phyloP scores from a whole-genome alignment of 2,888 invertebrate species.

The Pilophorus perplexus region DNA sequence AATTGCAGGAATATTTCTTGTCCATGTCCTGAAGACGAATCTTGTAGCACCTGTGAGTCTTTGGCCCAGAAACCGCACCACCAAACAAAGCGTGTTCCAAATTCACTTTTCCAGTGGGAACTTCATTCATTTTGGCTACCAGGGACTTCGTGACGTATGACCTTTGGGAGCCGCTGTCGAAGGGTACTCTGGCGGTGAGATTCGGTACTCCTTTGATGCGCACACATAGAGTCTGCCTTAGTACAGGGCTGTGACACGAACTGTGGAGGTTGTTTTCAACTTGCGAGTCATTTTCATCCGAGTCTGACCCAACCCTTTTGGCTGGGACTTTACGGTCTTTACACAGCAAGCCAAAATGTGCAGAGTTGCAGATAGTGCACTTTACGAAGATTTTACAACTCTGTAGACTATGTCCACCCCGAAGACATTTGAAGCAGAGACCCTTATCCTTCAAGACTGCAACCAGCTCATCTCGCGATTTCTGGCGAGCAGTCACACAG shows the following conservation, averaged over 20 bases:
- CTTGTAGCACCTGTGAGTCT: slow-evolving; percentile 10
- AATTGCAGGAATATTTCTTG: slow-evolving; percentile 17
- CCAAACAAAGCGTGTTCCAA: slow-evolving; percentile 31
- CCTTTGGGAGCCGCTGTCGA: slow-evolving; percentile 22
- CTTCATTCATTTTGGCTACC: not conserved
- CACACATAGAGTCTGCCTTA: slow-evolving; percentile 17
- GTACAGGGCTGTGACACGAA: not conserved
- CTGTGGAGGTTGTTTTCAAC: not conserved
- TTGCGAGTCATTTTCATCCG: not conserved
- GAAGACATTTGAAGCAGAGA: slow-evolving; percentile 48
- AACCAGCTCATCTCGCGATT: slow-evolving; percentile 43
- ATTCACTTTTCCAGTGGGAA: not conserved
- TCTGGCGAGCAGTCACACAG: slow-evolving; percentile 44
- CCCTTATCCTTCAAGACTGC: slow-evolving; percentile 43
- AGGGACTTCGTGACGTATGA: slow-evolving; percentile 12
- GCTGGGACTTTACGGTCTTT: slow-evolving; percentile 20
- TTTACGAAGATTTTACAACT: not conserved
- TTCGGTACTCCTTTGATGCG: not conserved
- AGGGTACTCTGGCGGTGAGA: not conserved
- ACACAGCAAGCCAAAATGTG: not conserved
- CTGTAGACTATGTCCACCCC: not conserved
- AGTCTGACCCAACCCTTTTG: not conserved
- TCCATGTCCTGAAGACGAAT: not conserved
- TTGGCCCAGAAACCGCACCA: slow-evolving; percentile 1
- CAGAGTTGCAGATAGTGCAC: not conserved